phyloP scores from a whole-genome alignment of 2,888 invertebrate species.

The Cactoblastis cactorum region DNA sequence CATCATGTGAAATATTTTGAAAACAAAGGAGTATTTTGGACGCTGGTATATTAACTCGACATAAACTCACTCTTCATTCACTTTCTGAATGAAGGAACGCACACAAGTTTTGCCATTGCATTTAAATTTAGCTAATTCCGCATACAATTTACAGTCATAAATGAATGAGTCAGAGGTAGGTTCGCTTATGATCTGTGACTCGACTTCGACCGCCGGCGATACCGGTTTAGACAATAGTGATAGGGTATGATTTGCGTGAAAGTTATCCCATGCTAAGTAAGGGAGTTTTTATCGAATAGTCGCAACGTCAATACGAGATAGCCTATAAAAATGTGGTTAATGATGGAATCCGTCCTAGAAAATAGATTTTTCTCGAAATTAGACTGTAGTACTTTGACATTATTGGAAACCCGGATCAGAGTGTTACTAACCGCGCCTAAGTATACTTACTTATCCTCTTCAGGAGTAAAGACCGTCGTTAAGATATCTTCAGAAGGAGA shows the following conservation, averaged over 20 bases:
- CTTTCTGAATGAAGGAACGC: slow-evolving; percentile 15
- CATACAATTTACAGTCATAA: not conserved
- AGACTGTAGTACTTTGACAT: not conserved
- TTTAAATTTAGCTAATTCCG: slow-evolving; percentile 14
- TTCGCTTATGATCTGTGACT: not conserved
- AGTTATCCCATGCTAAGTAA: not conserved
- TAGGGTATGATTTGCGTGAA: not conserved
- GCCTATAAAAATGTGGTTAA: not conserved
- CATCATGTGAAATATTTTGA: no score
- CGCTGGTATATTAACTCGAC: slow-evolving; percentile 10
- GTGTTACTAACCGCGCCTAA: not conserved
- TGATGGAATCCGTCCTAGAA: not conserved
- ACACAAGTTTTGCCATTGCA: slow-evolving; percentile 18
- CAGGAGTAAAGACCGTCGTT: not conserved
- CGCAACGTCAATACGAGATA: not conserved
- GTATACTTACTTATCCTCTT: not conserved
- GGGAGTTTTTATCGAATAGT: not conserved
- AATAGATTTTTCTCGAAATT: not conserved
- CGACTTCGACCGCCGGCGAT: no score
- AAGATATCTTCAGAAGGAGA: not conserved
- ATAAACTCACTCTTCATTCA: no score
- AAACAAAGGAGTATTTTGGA: slow-evolving; percentile 13
- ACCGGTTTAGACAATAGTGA: no score
- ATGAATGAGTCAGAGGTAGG: not conserved
- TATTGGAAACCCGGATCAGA: not conserved